Percentiles rank a stretch among this genome's conserved stretches.
These are phyloP conservation scores for Sylvilagus floridanus DNA, from an alignment of 2,797 vertebrate species.

Conservation along the genomic window DNA sequence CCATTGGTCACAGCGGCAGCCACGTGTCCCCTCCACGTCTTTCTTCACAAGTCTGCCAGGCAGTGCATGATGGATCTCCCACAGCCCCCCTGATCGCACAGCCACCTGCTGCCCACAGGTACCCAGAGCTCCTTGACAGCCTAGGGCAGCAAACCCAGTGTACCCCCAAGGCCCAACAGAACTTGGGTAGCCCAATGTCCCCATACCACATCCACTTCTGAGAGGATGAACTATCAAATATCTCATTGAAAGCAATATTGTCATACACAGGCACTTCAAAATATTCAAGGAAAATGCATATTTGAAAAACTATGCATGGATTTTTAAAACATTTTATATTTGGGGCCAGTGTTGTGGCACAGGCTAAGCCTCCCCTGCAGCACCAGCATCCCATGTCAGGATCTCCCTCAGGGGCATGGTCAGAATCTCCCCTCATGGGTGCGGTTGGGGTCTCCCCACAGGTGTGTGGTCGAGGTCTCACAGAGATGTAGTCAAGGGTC, in stretches of 20 bases:
- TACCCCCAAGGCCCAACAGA: not conserved
- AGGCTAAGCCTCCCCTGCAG: too few species aligned
- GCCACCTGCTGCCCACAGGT: not conserved
- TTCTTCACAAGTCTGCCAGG: not conserved
- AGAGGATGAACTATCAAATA: not conserved
- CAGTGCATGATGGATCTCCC: not conserved
- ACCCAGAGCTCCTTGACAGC: not conserved
- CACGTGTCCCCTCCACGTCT: not conserved
- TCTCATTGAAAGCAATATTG: not conserved
- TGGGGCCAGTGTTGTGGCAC: too few species aligned
- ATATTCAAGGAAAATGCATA: too few species aligned
- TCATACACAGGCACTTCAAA: not conserved
- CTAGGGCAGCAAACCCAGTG: not conserved
- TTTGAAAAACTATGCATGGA: too few species aligned
- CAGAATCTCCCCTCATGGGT: too few species aligned
- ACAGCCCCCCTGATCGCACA: not conserved
- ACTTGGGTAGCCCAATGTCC: not conserved
- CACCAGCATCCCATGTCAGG: too few species aligned
- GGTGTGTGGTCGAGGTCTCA: too few species aligned
- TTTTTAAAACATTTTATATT: too few species aligned
- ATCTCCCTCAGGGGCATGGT: too few species aligned
- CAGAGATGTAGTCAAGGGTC: too few species aligned
- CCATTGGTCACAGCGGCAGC: not conserved
- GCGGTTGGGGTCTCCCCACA: too few species aligned
- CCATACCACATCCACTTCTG: not conserved